Evolutionary conservation across 2,888 invertebrate genomes (phyloP).

Genomic region (Thyatira batis): DNA sequence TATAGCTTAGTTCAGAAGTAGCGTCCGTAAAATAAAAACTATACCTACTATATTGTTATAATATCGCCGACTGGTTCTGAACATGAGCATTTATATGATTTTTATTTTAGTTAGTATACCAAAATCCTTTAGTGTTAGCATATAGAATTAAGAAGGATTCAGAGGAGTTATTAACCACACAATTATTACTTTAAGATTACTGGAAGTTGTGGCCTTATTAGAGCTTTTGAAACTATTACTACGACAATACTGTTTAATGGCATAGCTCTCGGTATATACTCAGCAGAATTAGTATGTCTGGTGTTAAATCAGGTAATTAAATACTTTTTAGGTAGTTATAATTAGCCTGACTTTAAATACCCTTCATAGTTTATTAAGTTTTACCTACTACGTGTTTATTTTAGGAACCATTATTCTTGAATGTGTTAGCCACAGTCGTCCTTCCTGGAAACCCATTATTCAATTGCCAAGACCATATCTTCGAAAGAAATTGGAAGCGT

Average conservation of each 20-base stretch:
- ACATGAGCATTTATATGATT: too few species aligned
- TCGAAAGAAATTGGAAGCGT: slow-evolving; percentile 55
- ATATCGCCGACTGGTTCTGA: too few species aligned
- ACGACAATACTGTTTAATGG: slow-evolving; percentile 64
- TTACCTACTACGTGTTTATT: slow-evolving; percentile 18
- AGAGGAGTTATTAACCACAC: too few species aligned
- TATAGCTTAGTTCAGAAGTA: too few species aligned
- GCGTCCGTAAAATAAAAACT: too few species aligned
- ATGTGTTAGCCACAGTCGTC: slow-evolving; percentile 57
- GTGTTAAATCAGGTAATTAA: slow-evolving; percentile 69
- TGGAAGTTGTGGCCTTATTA: slow-evolving; percentile 72
- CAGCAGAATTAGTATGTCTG: slow-evolving; percentile 67
- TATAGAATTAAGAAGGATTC: too few species aligned
- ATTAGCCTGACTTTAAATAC: slow-evolving; percentile 5
- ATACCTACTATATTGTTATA: too few species aligned
- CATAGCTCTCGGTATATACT: slow-evolving; percentile 63
- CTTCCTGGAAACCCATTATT: slow-evolving; percentile 58
- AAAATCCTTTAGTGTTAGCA: too few species aligned
- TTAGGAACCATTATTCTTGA: slow-evolving; percentile 67
- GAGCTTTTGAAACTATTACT: slow-evolving; percentile 64
- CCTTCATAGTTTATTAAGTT: too few species aligned
- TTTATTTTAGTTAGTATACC: too few species aligned
- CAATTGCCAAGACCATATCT: slow-evolving; percentile 56
- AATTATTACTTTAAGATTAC: slow-evolving; percentile 65
- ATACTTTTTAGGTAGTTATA: slow-evolving; percentile 6